phyloP scores from a whole-genome alignment of 2,113 vertebrate species.

The Pagrus major region DNA sequence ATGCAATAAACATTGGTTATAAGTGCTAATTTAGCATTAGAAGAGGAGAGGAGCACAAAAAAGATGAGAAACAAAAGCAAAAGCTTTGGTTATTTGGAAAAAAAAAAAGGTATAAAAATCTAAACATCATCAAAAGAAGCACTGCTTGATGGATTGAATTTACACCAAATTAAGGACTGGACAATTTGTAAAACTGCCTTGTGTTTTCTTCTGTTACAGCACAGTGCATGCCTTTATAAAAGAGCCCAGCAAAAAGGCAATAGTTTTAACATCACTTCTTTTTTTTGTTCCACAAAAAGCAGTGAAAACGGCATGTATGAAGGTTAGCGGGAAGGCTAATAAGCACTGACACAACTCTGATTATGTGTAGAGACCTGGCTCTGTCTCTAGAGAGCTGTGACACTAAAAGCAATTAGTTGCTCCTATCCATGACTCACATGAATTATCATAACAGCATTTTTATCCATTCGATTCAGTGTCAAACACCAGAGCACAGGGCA shows the following conservation, averaged over 20 bases:
- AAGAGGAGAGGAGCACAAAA: background rate
- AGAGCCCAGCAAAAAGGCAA: background rate
- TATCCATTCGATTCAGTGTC: constrained; percentile 57
- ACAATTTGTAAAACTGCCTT: background rate
- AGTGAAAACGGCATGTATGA: background rate
- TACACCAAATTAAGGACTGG: background rate
- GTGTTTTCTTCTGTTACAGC: background rate
- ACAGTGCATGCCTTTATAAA: background rate
- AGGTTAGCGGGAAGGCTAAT: constrained; percentile 51
- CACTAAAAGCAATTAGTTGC: constrained; percentile 68
- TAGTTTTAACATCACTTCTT: background rate
- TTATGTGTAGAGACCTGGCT: constrained; percentile 26
- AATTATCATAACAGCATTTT: constrained; percentile 63
- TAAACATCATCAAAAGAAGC: background rate
- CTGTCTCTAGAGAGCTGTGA: constrained; percentile 45
- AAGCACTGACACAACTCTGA: constrained; percentile 37
- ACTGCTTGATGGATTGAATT: background rate
- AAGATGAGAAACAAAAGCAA: no score
- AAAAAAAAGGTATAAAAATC: no score
- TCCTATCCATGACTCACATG: constrained; percentile 51
- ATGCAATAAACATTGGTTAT: constrained; percentile 32
- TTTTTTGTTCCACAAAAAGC: background rate
- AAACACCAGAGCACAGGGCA: constrained; percentile 31
- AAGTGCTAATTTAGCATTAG: constrained; percentile 39
- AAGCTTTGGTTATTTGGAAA: no score